Evolutionary conservation across 2,888 invertebrate genomes (phyloP), one percentile per base, ranked within the genome.

Genomic region (Rhagonycha lutea): DNA sequence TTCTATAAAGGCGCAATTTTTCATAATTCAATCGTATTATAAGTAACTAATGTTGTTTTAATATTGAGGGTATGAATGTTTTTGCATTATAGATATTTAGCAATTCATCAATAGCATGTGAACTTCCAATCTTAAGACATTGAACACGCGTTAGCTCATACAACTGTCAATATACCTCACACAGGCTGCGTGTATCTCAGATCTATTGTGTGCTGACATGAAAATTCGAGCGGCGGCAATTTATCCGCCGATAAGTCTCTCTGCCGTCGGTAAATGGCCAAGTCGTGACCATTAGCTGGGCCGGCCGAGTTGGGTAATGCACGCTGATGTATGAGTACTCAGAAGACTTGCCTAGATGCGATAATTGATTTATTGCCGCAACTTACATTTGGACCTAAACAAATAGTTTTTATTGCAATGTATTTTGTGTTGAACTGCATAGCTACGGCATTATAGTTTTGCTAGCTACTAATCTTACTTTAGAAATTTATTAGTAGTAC

Each of bases 261-360:
- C 88, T 88, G 89, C 90, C 89, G 90, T 90, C 89, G 90, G 90
- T 90, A 90, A 90, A 90, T 90, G 90, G 89, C 86, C 88, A 88
- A 89, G 88, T 90, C 90, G 90, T 90, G 90, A 90, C 90, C 89
- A 90, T 90, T 90, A 90, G 88, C 77, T 72, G 78, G 75, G 26
- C 76, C 76, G 74, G 71, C 69, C 79, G 79, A 82, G 83, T 84
- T 83, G 83, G 83, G 84, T 83, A 85, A 84, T 83, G 83, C 84
- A 81, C 81, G 78, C 76, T 81, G 80, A 82, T 82, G 82, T 82
- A 82, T 82, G 81, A 78, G 78, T 79, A 76, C 77, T 71, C 76
- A 69, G 73, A 75, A 77, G 76, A 71, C 72, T 79, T 75, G 72
- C 74, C 76, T 81, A 81, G 80, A 81, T 79, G 79, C 74, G 72